Evolutionary conservation across 2,113 vertebrate genomes (phyloP), one percentile per base, ranked within the genome.

Genomic region (Thamnophis sirtalis): DNA sequence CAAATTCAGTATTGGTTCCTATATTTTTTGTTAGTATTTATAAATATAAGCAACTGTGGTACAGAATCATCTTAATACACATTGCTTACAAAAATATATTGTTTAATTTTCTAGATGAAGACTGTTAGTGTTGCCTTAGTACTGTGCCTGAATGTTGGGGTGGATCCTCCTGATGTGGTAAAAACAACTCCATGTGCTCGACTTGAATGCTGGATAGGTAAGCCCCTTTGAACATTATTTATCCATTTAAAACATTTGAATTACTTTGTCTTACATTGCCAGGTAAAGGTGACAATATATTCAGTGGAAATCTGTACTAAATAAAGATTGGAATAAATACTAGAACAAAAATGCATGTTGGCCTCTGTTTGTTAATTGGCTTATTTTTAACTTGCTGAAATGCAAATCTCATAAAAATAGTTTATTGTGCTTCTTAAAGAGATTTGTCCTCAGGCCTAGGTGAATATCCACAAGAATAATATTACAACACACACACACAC

Each of bases 71-170:
- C 38, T n/a, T 58, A 58, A 21, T 86, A 53, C 21, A 48, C 28
- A 38, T 0, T 7, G 9, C 1, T 58, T 38, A 0, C 86, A 93
- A 24, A 97, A 68, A 1, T 13, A n/a, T 80, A 87, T 68, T 87
- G 8, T 63, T 94, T 53, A 89, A 96, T 58, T 91, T 92, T 96
- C 68, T 96, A 99, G 99, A 99, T 99, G 99, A 99, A 99, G 98
- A 99, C 99, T 0, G 99, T 99, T n/a, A 99, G 99, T 0, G 99
- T 99, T 49, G 99, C 99, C 68, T 97, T 99, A 95, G 99, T 99
- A 88, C 90, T 99, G 95, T 99, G 99, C 96, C 98, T 99, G 89
- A 99, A 99, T 1, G 99, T 99, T 0, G 99, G 99, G 0, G 99
- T 99, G 95, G 99, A 99, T 94, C 99, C 99, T 88, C 99, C 99